Conservation (phyloP, 2,888 invertebrate genomes). For the Mantis religiosa region DNA sequence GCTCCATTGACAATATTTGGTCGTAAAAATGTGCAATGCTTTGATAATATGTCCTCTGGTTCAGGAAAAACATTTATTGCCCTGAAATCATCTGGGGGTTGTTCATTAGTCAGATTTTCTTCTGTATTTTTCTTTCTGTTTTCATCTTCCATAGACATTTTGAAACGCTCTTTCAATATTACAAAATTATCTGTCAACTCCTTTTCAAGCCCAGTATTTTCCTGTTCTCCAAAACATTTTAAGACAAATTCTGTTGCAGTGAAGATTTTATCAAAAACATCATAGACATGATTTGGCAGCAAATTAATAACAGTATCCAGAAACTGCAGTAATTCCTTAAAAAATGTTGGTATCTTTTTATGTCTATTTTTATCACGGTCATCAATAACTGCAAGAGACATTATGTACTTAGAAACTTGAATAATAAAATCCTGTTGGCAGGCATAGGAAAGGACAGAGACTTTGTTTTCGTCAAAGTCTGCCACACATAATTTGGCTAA, state of each 20-base stretch:
- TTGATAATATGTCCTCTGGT: constrained; percentile 42
- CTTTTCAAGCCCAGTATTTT: constrained; percentile 12
- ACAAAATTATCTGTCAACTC: constrained; percentile 3
- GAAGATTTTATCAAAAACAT: constrained; percentile 38
- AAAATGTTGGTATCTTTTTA: constrained; percentile 35
- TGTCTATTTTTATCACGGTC: constrained; percentile 31
- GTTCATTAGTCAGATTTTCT: neutral
- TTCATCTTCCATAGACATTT: neutral
- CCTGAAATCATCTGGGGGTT: constrained; percentile 47
- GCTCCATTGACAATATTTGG: constrained; percentile 59
- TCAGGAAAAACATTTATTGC: constrained; percentile 49
- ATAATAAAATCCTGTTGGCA: constrained; percentile 33
- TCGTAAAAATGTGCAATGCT: constrained; percentile 47
- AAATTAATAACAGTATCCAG: constrained; percentile 42
- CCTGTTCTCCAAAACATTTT: constrained; percentile 32
- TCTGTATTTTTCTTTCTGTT: neutral
- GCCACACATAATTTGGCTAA: constrained; percentile 45
- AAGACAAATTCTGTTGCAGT: constrained; percentile 35
- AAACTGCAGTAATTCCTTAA: constrained; percentile 34
- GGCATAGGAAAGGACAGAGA: constrained; percentile 31
- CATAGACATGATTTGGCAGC: constrained; percentile 38
- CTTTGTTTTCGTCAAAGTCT: constrained; percentile 32
- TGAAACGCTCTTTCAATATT: neutral
- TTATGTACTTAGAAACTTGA: constrained; percentile 33
- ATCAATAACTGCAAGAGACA: constrained; percentile 27